Evolutionary conservation across 1,140 invertebrate genomes (phyloP), one percentile per base, ranked within the genome.

Genomic region (Lepidurus couesii): DNA sequence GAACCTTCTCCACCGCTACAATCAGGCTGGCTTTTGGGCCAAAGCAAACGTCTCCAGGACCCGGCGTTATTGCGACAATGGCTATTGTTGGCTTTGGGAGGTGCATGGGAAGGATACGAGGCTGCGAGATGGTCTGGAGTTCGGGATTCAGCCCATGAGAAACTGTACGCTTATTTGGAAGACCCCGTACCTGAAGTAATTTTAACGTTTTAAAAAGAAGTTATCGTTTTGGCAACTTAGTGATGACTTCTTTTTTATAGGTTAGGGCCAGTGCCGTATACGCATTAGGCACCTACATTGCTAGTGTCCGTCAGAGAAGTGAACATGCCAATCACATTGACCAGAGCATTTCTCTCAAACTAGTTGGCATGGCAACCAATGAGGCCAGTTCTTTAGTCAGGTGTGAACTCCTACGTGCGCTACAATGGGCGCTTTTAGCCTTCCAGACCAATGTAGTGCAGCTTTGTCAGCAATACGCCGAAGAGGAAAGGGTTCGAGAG

Each of bases 111-210:
- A 80, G 92, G 95, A 83, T 97, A 93, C 85, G 94, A 97, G 83
- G 91, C 92, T 83, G 96, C 97, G 26, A 89, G 95, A 79, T 98
- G 97, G 96, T 95, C 93, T 75, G 97, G 95, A 10, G 96, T 96
- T 13, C 87, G 97, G n/a, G 95, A 98, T 84, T 91, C 92, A 80
- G 96, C 97, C 8, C 95, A 98, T 86, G 97, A 98, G 85, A 98
- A 98, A 86, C 88, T 98, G 1, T 94, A 91, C 82, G 89, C 86
- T 44, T 86, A 97, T 75, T 86, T 98, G 9, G 86, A 89, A 77
- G 94, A 97, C 87, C 86, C 90, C 44, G 90, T 91, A 47, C 93
- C 96, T 42, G 95, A 98, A 88, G 94, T 93, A 84, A 82, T 11
- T 21, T n/a, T 43, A 75, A 53, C 21, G 24, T 16, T 80, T 9